These are phyloP conservation scores for Lithobates sylvaticus DNA, from an alignment of 2,797 vertebrate genomes.

Conservation along the genomic window DNA sequence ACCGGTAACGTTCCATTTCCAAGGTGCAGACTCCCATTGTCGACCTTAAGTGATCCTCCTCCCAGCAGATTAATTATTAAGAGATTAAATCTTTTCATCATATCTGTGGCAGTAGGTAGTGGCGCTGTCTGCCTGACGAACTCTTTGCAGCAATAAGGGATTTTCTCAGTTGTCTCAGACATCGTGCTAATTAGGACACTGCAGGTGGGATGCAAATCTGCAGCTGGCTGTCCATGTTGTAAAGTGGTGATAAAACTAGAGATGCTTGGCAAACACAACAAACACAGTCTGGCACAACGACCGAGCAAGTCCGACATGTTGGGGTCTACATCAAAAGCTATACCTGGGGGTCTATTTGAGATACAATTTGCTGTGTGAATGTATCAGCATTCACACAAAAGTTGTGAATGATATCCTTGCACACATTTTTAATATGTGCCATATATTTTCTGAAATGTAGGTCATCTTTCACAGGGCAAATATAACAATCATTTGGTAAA, in stretches of 20 bases:
- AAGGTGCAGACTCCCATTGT: constrained; percentile 19
- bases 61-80: constrained; percentile 45
- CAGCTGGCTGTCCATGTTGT: constrained; percentile 49
- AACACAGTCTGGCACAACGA: background rate
- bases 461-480: too few species aligned
- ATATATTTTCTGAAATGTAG: too few species aligned
- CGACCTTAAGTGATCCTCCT: constrained; percentile 34
- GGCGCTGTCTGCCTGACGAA: constrained; percentile 26
- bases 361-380: too few species aligned
- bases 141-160: constrained; percentile 31
- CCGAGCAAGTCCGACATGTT: background rate
- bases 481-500: too few species aligned
- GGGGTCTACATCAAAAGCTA: background rate
- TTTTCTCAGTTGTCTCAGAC: constrained; percentile 45
- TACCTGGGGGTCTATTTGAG: too few species aligned
- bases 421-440: too few species aligned
- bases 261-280: constrained; percentile 22
- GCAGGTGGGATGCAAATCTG: constrained; percentile 57
- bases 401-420: too few species aligned
- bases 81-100: constrained; percentile 48
- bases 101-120: constrained; percentile 30
- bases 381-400: too few species aligned
- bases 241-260: constrained; percentile 14
- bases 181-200: constrained; percentile 54
- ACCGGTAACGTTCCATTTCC: constrained; percentile 1